Evolutionary conservation across 1,140 invertebrate species (phyloP), one percentile per base, ranked within the genome.

Genomic region (Proctacanthus coquilletti): DNA sequence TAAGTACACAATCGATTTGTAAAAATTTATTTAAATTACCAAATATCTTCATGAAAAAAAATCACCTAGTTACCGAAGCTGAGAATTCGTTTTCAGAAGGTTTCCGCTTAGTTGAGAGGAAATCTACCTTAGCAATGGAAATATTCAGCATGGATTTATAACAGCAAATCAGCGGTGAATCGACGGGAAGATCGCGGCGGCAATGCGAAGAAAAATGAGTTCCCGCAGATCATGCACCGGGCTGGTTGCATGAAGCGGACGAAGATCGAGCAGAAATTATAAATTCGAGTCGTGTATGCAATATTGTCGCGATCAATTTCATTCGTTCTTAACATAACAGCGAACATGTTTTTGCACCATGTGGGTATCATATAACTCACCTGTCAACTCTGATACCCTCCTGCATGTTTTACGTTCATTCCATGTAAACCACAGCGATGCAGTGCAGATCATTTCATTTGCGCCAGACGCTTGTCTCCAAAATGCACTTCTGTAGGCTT

Each of bases 301-400:
- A 27, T 27, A 27, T 27, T 27, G 23, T 27, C 23, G 23, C 23
- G 23, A 27, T 27, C 23, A 27, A 27, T 27, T 27, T 27, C 23
- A 27, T 27, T 27, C 23, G 23, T 27, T 27, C 23, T 8, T 13
- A 27, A 27, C 23, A 27, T 27, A 27, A 27, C 23, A 27, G 23
- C 23, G 23, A 27, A 27, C 23, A 27, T 27, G 23, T 27, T 27
- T 27, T 27, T 27, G 23, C 23, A 27, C 23, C 23, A 27, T 27
- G 23, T 27, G 23, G 23, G 23, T 27, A 27, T 27, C 23, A 27
- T 27, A 27, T 27, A 27, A 27, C 23, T 27, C 23, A 27, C 23
- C 23, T 27, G 23, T 27, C 23, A 27, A 27, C 23, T 27, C 13
- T 27, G 23, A 27, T 27, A 27, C 23, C 23, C 8, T 27, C 8